Base-by-base conservation (phyloP, 2,113 vertebrate species). In the Chloroceryle aenea region DNA sequence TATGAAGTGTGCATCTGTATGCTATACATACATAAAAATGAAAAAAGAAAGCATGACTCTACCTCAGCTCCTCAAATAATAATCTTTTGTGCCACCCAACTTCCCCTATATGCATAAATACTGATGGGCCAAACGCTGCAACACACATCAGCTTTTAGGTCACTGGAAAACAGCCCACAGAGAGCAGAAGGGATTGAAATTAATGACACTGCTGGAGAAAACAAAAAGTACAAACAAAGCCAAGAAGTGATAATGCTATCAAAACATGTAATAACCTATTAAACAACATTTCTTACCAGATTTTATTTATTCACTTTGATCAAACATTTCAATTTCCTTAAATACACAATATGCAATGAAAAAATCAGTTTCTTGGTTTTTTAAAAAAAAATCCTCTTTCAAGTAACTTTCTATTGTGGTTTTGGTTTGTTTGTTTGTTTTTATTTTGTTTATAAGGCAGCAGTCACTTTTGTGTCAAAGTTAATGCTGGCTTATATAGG, bases 151-250 rank as follows among this genome's bases (percentile, higher is more conserved):
- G 45, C 93, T 96, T 97, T 93, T 88, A 96, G 95, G 95, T 95
- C 93, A 96, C 74, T 97, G 96, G 94, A 89, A 76, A 89, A 81
- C 38, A 85, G 94, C 96, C 90, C 94, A 97, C 40, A 56, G 1
- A 79, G 38, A 96, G 26, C 77, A 96, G 86, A 97, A 97, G 92
- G 68, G 59, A 92, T 3, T 80, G n/a, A 96, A 97, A 97, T 96
- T 96, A 96, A 86, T 71, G 76, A 30, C 17, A 6, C 50, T 88
- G 23, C 40, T 64, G 67, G 79, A 59, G 27, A 77, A 36, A 68
- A 89, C 77, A 94, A 93, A 94, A 93, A 90, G 22, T 36, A 56
- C 6, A 38, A 91, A 91, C 53, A 85, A 87, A 86, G 43, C 63
- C 77, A 97, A 87, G 59, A 78, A 90, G 86, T 55, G 1, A 85